These are phyloP conservation scores for Micromys minutus DNA, from an alignment of 2,113 vertebrate species.

Conservation along the genomic window DNA sequence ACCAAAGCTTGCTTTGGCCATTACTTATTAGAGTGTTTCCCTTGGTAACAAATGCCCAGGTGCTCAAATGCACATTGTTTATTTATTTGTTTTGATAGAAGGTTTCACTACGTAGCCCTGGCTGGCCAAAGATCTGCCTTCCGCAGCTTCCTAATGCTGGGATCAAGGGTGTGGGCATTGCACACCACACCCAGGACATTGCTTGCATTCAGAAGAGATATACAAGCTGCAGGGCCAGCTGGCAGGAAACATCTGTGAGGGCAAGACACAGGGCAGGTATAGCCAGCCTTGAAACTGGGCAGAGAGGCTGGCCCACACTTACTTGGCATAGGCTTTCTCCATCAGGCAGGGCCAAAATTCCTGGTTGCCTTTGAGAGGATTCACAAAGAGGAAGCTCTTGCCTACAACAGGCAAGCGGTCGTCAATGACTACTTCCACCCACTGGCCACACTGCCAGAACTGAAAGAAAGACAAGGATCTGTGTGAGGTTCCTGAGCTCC, in stretches of 20 bases:
- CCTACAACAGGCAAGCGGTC: constrained; percentile 82
- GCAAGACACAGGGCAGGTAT: background rate
- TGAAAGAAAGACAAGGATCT: constrained; percentile 59
- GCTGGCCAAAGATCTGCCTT: background rate
- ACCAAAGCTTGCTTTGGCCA: background rate
- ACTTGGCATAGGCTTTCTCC: constrained; percentile 98
- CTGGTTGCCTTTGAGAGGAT: constrained; percentile 83
- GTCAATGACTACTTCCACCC: constrained; percentile 89
- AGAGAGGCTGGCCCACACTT: constrained; percentile 58
- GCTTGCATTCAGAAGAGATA: background rate
- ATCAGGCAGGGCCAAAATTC: constrained; percentile 97
- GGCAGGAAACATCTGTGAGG: background rate
- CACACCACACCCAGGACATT: background rate
- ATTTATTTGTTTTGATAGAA: background rate
- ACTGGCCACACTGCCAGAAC: constrained; percentile 88
- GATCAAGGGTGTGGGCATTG: background rate
- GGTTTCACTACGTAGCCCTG: background rate
- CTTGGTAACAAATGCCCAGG: background rate
- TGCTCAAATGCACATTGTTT: background rate
- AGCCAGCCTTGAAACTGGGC: background rate
- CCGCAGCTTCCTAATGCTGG: background rate
- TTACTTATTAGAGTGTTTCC: background rate
- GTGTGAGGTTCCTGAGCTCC: too few species aligned
- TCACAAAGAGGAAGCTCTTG: constrained; percentile 80
- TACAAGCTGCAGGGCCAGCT: background rate